These are phyloP conservation scores for Zaprionus capensis DNA, from an alignment of 1,140 invertebrate genomes.

Conservation along the genomic window DNA sequence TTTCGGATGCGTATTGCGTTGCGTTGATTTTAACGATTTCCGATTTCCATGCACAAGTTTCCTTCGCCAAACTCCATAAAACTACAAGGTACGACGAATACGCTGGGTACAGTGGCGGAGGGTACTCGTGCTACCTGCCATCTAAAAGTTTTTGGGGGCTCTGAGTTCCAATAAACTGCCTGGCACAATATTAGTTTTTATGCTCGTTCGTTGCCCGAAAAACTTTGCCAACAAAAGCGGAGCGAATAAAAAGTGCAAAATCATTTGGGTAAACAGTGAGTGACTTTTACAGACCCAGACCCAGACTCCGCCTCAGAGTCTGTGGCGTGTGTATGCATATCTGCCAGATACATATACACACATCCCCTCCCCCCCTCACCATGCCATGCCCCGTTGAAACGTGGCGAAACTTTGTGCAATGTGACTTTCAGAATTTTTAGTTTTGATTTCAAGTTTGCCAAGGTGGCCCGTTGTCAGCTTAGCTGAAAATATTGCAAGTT, in stretches of 20 bases:
- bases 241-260: slow-evolving; percentile 64
- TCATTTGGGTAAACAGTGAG: slow-evolving; percentile 81
- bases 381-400: background rate
- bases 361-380: too few species aligned
- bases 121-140: slow-evolving; percentile 38
- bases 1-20: slow-evolving; percentile 56
- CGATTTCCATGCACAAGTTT: slow-evolving; percentile 59
- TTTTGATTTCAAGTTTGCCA: slow-evolving; percentile 74
- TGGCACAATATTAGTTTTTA: slow-evolving; percentile 79
- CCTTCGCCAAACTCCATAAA: slow-evolving; percentile 61
- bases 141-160: slow-evolving; percentile 58
- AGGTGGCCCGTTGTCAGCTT: slow-evolving; percentile 62
- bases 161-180: slow-evolving; percentile 75
- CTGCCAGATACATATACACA: background rate
- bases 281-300: slow-evolving; percentile 66
- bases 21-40: slow-evolving; percentile 72
- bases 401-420: slow-evolving; percentile 69
- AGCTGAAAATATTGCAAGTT: slow-evolving; percentile 77
- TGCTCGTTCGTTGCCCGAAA: slow-evolving; percentile 46
- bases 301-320: background rate
- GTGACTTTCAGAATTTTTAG: slow-evolving; percentile 82
- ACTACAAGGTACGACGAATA: slow-evolving; percentile 66
- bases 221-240: slow-evolving; percentile 42
- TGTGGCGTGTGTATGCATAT: slow-evolving; percentile 32
- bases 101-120: background rate